Conservation (phyloP, 2,797 vertebrate genomes). For the Clarias fuscus region DNA sequence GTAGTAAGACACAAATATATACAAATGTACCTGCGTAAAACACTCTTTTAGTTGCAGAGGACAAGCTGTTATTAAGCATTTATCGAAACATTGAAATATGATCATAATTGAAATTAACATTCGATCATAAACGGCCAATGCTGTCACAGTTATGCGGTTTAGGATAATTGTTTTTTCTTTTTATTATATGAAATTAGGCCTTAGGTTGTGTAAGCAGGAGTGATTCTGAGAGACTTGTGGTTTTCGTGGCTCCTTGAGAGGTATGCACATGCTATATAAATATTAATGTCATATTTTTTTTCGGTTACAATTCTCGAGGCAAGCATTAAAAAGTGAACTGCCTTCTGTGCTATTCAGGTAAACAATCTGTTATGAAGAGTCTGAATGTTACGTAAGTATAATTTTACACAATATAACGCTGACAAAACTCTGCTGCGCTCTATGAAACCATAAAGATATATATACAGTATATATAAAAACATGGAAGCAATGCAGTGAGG, state of each 20-base stretch:
- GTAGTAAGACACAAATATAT: neutral
- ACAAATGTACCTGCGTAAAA: neutral
- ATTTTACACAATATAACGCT: neutral
- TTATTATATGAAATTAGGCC: neutral
- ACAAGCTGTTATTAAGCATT: neutral
- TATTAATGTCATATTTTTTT: neutral
- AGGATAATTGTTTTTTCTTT: neutral
- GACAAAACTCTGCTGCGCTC: neutral
- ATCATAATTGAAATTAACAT: neutral
- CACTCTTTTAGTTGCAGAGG: neutral
- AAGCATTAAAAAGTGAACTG: conserved; percentile 3
- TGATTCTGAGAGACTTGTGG: neutral
- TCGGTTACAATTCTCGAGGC: neutral
- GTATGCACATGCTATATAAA: neutral
- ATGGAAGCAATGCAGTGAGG: neutral
- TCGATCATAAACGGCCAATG: neutral
- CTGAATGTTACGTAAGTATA: neutral
- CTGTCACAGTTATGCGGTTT: neutral
- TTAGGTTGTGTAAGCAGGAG: neutral
- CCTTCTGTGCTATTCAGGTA: neutral
- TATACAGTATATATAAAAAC: neutral
- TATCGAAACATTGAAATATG: neutral
- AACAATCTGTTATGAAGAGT: neutral
- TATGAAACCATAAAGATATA: neutral
- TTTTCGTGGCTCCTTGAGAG: neutral